Conservation (phyloP, 2,113 vertebrate genomes). For the Pycnonotus jocosus region DNA sequence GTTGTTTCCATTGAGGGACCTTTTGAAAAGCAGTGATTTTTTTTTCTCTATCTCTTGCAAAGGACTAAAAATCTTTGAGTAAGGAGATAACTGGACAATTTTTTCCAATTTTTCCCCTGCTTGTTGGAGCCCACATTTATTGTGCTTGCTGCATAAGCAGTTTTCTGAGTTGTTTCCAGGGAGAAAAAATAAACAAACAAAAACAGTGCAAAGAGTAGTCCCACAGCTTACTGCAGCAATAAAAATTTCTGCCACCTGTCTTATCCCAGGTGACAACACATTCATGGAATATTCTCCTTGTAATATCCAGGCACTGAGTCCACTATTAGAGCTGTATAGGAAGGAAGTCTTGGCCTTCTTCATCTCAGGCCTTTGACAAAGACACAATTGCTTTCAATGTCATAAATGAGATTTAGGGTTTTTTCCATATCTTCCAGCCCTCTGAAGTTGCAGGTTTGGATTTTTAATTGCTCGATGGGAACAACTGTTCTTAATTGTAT, state of each 20-base stretch:
- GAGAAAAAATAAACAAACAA: background rate
- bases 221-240: background rate
- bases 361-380: background rate
- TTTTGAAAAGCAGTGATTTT: background rate
- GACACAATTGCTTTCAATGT: background rate
- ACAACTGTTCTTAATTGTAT: background rate
- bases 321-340: background rate
- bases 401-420: background rate
- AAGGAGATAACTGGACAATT: background rate
- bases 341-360: background rate
- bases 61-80: background rate
- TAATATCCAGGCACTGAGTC: background rate
- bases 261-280: background rate
- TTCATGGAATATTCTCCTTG: background rate
- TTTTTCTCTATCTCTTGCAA: background rate
- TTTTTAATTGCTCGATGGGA: background rate
- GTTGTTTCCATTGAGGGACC: background rate
- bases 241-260: background rate
- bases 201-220: background rate
- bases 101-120: background rate
- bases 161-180: background rate
- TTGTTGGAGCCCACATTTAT: background rate
- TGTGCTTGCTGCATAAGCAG: background rate
- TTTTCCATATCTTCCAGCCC: background rate
- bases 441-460: background rate